Percentiles rank a stretch among this genome's conserved stretches.
These are phyloP conservation scores for Dysmachus trigonus DNA, from an alignment of 2,888 invertebrate species.

Conservation along the genomic window DNA sequence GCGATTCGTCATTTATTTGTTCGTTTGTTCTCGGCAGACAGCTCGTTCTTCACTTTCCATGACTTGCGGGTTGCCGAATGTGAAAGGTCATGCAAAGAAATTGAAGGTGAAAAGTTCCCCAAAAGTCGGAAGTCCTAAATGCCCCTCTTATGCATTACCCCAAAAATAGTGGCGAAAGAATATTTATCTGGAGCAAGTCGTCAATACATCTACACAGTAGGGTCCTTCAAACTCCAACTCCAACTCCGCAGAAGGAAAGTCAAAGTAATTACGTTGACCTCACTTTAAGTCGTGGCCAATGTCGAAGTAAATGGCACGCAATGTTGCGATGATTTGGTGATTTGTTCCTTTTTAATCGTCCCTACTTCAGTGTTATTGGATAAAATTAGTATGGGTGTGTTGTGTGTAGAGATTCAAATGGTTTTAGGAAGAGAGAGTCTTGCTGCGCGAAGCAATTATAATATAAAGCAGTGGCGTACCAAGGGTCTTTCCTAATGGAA, in stretches of 20 bases:
- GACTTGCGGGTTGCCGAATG: background rate
- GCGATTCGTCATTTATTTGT: conserved; percentile 11
- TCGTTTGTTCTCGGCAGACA: background rate
- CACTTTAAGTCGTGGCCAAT: background rate
- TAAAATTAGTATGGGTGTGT: background rate
- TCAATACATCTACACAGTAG: background rate
- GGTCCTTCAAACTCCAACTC: background rate
- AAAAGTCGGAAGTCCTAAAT: background rate
- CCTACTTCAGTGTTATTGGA: background rate
- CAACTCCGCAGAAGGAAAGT: background rate
- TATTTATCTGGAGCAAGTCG: background rate
- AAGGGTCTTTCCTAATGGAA: background rate
- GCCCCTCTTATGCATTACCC: background rate
- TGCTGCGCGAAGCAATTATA: background rate
- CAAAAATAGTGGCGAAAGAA: background rate
- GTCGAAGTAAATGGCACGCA: background rate
- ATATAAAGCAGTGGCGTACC: background rate
- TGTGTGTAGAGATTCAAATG: background rate
- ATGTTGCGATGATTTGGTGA: background rate
- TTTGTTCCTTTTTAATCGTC: background rate
- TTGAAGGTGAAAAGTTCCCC: conserved; percentile 16
- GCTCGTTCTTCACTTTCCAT: background rate
- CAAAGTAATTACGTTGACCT: background rate
- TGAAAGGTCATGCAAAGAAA: conserved; percentile 1
- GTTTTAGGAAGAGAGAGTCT: background rate